These are phyloP conservation scores for Meandrusa payeni DNA, from an alignment of 2,888 invertebrate species.

Conservation along the genomic window DNA sequence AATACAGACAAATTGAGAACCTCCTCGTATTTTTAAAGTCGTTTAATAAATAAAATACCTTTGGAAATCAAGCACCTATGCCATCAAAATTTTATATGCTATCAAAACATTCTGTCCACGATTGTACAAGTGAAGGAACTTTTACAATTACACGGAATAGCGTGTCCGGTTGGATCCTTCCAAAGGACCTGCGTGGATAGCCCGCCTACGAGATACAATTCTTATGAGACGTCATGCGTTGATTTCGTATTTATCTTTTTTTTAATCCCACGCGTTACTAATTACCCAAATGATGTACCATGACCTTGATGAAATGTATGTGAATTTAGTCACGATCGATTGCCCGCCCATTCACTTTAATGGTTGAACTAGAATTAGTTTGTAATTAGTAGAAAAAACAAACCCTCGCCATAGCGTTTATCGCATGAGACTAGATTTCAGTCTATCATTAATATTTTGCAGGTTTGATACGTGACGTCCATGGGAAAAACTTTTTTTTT, in stretches of 20 bases:
- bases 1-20: no score
- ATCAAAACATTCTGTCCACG: conserved; percentile 32
- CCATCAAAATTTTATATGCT: no score
- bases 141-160: conserved; percentile 51
- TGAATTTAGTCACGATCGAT: conserved; percentile 6
- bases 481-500: no score
- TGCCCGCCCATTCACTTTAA: neutral
- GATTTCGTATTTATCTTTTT: conserved; percentile 10
- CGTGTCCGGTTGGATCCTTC: conserved; percentile 33
- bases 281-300: neutral
- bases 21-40: no score
- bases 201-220: conserved; percentile 15
- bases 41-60: no score
- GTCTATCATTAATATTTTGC: no score
- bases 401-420: no score
- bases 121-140: conserved; percentile 35
- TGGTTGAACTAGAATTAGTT: neutral
- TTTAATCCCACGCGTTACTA: conserved; percentile 16
- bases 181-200: conserved; percentile 40
- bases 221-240: conserved; percentile 22
- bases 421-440: no score
- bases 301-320: neutral
- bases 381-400: no score
- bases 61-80: no score
- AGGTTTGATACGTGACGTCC: no score